Conservation (phyloP, 2,888 invertebrate species). For the Eupithecia exiguata region DNA sequence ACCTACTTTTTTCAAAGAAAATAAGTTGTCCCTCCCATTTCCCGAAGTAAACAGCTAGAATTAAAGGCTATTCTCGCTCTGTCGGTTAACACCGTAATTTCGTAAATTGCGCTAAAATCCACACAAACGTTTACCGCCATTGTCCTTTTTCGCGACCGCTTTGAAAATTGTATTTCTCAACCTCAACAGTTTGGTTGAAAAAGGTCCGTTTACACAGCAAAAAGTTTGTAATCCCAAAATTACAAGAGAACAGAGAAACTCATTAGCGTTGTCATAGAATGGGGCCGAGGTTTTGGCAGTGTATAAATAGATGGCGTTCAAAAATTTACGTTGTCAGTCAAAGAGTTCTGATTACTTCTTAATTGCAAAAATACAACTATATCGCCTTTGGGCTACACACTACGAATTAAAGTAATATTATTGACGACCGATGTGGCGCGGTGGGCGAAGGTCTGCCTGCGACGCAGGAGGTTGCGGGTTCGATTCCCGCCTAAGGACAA, state of each 20-base stretch:
- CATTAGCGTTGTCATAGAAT: constrained; percentile 57
- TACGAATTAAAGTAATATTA: too few species aligned
- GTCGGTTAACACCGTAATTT: constrained; percentile 12
- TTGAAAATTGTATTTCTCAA: constrained; percentile 24
- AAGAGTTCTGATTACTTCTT: not conserved
- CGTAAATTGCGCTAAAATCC: constrained; percentile 24
- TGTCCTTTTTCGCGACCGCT: constrained; percentile 15
- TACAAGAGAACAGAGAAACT: constrained; percentile 51
- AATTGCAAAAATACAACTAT: not conserved
- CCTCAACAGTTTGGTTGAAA: constrained; percentile 15
- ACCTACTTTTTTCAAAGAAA: not conserved
- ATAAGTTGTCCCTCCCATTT: not conserved
- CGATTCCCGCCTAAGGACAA: too few species aligned
- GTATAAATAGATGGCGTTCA: not conserved
- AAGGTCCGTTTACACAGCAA: constrained; percentile 24
- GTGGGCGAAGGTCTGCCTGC: too few species aligned
- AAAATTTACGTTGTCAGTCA: not conserved
- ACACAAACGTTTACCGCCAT: constrained; percentile 28
- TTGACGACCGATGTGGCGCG: too few species aligned
- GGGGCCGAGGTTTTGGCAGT: not conserved
- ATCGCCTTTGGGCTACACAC: not conserved
- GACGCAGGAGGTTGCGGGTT: too few species aligned
- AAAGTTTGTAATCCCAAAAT: constrained; percentile 41
- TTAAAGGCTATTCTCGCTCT: not conserved
- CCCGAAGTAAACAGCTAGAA: not conserved